Evolutionary conservation across 1,140 invertebrate genomes (phyloP), one percentile per base, ranked within the genome.

Genomic region (Lepidurus couesii): DNA sequence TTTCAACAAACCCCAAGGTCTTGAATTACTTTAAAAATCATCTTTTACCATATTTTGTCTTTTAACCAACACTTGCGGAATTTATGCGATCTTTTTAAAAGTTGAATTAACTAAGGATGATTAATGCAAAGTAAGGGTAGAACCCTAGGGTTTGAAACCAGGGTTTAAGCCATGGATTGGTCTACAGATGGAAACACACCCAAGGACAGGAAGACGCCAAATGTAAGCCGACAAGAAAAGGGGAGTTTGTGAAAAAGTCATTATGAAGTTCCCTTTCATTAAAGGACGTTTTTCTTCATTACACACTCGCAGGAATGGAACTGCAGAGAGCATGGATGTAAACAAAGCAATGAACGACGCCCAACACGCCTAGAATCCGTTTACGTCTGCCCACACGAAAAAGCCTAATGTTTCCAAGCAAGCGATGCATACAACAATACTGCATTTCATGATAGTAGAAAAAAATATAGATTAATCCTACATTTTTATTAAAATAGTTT

Each of bases 381-480:
- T 34, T 34, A 34, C 34, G 34, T 34, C 34, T 34, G 34, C 34
- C 74, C 24, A 75, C 74, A 24, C 74, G 74, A 16, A 13, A 24
- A 24, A 42, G 24, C 24, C 26, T 42, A 4, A 75, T 13, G 13
- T 24, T 13, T n/a, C n/a, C 65, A 73, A 73, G 24, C n/a, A 73
- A 73, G n/a, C n/a, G 3, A n/a, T n/a, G 65, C 65, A 73, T n/a
- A 2, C 26, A 75, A 34, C 42, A 13, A 6, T 16, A 75, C 24
- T 75, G 42, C 26, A 34, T 75, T 34, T 75, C 42, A 75, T 75
- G 26, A 75, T 11, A 3, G 42, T 13, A 34, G 26, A 75, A 75
- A 16, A 34, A 75, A 3, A 34, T 34, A 13, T 75, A 5, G 4
- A 34, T 75, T 73, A 73, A 73, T 5, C 24, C n/a, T 73, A n/a